Conservation (phyloP, 2,797 vertebrate genomes). For the Meriones psammophilus region DNA sequence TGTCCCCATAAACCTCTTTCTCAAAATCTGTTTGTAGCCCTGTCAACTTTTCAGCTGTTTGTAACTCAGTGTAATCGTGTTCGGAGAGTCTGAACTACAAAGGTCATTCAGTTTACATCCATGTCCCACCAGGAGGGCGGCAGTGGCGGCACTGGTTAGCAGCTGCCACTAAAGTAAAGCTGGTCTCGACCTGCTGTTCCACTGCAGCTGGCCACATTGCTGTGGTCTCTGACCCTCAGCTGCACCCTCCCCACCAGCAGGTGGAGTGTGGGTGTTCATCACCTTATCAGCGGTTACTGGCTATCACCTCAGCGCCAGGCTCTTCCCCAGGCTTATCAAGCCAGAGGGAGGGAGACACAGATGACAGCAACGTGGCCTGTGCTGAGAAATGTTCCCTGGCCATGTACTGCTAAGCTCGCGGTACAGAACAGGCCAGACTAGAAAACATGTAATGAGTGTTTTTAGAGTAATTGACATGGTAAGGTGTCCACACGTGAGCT, state of each 20-base stretch:
- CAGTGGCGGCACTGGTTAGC: neutral
- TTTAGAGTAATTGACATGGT: neutral
- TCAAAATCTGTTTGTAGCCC: neutral
- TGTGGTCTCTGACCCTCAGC: too few species aligned
- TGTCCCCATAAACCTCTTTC: neutral
- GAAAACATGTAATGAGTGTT: neutral
- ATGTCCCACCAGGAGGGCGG: neutral
- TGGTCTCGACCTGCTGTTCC: too few species aligned
- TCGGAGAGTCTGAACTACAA: neutral
- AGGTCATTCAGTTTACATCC: constrained; percentile 4
- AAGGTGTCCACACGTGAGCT: neutral
- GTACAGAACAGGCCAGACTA: neutral
- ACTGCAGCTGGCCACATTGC: too few species aligned
- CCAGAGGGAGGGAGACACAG: neutral
- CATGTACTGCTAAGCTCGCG: neutral
- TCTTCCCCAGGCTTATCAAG: neutral
- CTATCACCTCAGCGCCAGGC: neutral
- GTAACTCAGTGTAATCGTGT: neutral
- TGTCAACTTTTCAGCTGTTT: neutral
- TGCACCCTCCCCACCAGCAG: too few species aligned
- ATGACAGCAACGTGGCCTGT: neutral
- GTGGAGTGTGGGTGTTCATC: too few species aligned
- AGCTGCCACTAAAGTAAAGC: neutral
- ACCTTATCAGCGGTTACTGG: neutral
- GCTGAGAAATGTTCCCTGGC: neutral